phyloP scores from a whole-genome alignment of 2,888 invertebrate genomes.

The Chymomyza fuscimana region DNA sequence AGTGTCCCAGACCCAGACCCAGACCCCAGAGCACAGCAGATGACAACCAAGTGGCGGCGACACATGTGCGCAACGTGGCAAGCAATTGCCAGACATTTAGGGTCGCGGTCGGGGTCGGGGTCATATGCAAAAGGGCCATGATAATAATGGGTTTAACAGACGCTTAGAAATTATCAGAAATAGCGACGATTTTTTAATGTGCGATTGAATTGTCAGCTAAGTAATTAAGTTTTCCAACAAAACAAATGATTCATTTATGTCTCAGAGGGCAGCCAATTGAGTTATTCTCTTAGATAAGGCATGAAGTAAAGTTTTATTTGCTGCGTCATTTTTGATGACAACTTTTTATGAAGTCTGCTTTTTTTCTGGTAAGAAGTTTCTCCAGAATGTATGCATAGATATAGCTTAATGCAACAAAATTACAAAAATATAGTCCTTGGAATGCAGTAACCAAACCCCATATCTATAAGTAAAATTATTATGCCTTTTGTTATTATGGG shows the following conservation, averaged over 20 bases:
- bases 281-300: too few species aligned
- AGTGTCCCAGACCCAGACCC: neutral
- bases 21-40: conserved; percentile 1
- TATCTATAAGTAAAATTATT: too few species aligned
- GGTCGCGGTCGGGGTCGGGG: conserved; percentile 22
- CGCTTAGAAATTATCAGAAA: neutral
- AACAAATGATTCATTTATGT: neutral
- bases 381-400: too few species aligned
- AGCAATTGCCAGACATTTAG: conserved; percentile 38
- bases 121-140: conserved; percentile 25
- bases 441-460: too few species aligned
- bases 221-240: neutral
- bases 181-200: neutral
- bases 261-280: neutral
- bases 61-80: conserved; percentile 67
- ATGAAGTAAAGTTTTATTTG: too few species aligned
- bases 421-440: too few species aligned
- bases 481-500: too few species aligned
- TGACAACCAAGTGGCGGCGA: conserved; percentile 39
- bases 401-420: too few species aligned
- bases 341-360: too few species aligned
- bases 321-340: too few species aligned
- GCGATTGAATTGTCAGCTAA: neutral
- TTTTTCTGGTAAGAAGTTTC: too few species aligned
- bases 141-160: conserved; percentile 10